These are phyloP conservation scores for Protodeltote pygarga DNA, from an alignment of 2,888 invertebrate genomes.

Conservation along the genomic window DNA sequence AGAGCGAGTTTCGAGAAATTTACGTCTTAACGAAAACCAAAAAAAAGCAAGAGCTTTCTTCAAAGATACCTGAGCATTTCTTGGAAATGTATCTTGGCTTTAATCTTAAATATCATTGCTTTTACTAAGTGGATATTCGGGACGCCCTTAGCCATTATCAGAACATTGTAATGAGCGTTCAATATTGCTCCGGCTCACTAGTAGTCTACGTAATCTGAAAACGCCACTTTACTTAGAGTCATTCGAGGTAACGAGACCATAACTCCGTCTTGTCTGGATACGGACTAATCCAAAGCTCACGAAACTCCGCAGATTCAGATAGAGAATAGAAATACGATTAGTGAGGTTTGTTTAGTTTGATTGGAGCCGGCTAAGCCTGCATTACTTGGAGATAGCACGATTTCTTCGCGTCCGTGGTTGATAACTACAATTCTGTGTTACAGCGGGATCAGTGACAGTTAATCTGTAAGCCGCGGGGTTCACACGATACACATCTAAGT, in stretches of 20 bases:
- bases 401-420: constrained; percentile 82
- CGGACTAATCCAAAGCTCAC: constrained; percentile 76
- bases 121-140: constrained; percentile 22
- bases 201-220: constrained; percentile 60
- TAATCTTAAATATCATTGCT: constrained; percentile 23
- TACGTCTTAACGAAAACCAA: too few relatives aligned
- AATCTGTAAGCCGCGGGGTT: constrained; percentile 80
- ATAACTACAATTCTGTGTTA: constrained; percentile 81
- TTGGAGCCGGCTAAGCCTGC: constrained; percentile 81
- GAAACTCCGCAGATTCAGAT: constrained; percentile 77
- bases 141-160: constrained; percentile 52
- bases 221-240: constrained; percentile 66
- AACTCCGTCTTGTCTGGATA: constrained; percentile 78
- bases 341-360: constrained; percentile 85
- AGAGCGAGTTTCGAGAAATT: too few relatives aligned
- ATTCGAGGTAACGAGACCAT: constrained; percentile 81
- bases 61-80: constrained; percentile 6
- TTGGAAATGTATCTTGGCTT: neutral
- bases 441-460: constrained; percentile 73
- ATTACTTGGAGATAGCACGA: constrained; percentile 83
- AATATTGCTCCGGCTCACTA: constrained; percentile 54
- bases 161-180: constrained; percentile 58
- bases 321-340: constrained; percentile 84
- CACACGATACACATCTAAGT: constrained; percentile 83
- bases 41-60: too few relatives aligned